Evolutionary conservation across 1,140 invertebrate genomes (phyloP).

Genomic region (Trachymyrmex septentrionalis): DNA sequence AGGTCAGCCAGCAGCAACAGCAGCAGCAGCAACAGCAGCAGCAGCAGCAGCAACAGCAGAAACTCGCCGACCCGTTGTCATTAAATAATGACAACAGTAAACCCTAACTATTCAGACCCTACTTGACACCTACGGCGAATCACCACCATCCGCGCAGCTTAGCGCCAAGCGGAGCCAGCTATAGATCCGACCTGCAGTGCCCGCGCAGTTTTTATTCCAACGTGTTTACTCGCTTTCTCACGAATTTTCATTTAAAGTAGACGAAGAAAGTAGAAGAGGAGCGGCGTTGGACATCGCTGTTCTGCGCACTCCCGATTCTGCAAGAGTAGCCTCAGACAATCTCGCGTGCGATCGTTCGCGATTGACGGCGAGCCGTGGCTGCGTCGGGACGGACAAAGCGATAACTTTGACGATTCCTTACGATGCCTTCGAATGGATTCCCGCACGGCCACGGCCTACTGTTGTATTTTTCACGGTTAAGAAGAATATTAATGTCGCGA

Average conservation of each 20-base stretch:
- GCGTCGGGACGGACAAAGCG: constrained; percentile 3
- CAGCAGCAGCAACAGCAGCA: constrained; percentile 64
- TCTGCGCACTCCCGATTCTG: constrained; percentile 28
- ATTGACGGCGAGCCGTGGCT: constrained; percentile 36
- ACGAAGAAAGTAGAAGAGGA: not conserved
- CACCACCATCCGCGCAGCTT: constrained; percentile 62
- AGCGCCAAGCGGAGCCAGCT: constrained; percentile 65
- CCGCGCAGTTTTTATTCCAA: constrained; percentile 83
- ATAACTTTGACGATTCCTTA: constrained; percentile 2
- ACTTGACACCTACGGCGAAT: constrained; percentile 78
- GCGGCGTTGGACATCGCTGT: constrained; percentile 24
- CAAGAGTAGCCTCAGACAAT: constrained; percentile 70
- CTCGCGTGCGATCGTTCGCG: constrained; percentile 56
- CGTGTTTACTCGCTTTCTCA: constrained; percentile 84
- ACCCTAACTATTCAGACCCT: constrained; percentile 87
- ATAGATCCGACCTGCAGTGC: constrained; percentile 79
- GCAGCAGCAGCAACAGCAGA: constrained; percentile 74
- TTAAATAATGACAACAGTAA: constrained; percentile 86
- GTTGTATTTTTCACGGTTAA: constrained; percentile 58
- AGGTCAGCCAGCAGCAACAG: constrained; percentile 73
- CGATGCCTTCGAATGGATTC: constrained; percentile 36
- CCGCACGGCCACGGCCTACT: constrained; percentile 1
- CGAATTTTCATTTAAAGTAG: constrained; percentile 84
- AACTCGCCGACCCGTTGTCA: constrained; percentile 85
- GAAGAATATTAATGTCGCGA: constrained; percentile 39